Percentiles rank a stretch among this genome's conserved stretches.
phyloP scores from a whole-genome alignment of 1,140 invertebrate species.

The Cepaea nemoralis region DNA sequence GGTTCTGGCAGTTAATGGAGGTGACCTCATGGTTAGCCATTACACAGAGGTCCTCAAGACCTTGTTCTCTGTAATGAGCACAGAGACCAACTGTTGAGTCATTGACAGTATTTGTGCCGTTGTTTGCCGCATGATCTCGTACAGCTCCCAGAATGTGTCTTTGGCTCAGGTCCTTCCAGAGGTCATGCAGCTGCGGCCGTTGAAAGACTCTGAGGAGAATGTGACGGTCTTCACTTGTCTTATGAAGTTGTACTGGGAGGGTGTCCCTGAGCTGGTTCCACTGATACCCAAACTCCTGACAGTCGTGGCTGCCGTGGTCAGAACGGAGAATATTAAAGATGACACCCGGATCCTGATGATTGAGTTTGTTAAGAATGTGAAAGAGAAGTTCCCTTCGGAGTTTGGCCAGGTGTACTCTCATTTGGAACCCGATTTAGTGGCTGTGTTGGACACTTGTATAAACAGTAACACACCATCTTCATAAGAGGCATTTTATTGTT shows the following conservation, averaged over 20 bases:
- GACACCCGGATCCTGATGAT: constrained; percentile 56
- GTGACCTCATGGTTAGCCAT: constrained; percentile 75
- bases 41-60: constrained; percentile 79
- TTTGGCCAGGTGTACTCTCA: constrained; percentile 45
- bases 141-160: constrained; percentile 78
- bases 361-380: constrained; percentile 56
- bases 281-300: too few species aligned
- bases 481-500: too few species aligned
- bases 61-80: constrained; percentile 77
- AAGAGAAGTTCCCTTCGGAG: constrained; percentile 47
- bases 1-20: constrained; percentile 78
- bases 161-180: constrained; percentile 81
- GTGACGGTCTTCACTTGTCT: constrained; percentile 80
- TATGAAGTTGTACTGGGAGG: constrained; percentile 71
- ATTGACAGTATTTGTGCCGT: too few species aligned
- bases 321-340: too few species aligned
- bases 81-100: constrained; percentile 76
- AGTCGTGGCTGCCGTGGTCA: too few species aligned
- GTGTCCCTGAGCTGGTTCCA: constrained; percentile 51
- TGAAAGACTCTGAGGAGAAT: constrained; percentile 84
- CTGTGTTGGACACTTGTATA: constrained; percentile 22
- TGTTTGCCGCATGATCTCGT: constrained; percentile 81
- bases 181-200: constrained; percentile 80
- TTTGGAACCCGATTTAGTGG: constrained; percentile 18
- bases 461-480: not conserved